phyloP scores from a whole-genome alignment of 2,113 vertebrate genomes.

The Malurus elegans region DNA sequence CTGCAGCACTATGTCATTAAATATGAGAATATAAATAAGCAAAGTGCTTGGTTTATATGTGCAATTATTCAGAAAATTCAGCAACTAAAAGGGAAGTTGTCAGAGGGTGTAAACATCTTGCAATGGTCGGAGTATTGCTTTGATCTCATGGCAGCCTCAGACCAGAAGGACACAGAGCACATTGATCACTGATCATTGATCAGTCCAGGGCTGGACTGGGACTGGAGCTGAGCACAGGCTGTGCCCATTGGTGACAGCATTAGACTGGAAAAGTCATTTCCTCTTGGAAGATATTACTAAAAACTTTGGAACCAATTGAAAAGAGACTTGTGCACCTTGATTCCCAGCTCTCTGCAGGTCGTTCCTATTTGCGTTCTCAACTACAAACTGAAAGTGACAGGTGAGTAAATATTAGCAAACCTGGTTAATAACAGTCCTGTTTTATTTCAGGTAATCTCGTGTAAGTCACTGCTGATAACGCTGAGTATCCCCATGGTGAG shows the following conservation, averaged over 20 bases:
- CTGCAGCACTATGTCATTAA: constrained; percentile 36
- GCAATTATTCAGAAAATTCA: constrained; percentile 54
- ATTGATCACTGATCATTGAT: not conserved
- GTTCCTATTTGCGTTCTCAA: not conserved
- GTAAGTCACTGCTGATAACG: not conserved
- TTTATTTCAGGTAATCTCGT: not conserved
- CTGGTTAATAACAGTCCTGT: not conserved
- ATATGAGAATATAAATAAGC: constrained; percentile 44
- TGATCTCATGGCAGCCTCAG: not conserved
- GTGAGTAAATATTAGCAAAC: not conserved
- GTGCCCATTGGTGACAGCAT: not conserved
- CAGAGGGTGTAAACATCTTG: not conserved
- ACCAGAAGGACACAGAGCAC: not conserved
- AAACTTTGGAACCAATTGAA: not conserved
- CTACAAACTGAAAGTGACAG: not conserved
- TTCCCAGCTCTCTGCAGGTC: not conserved
- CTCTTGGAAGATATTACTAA: not conserved
- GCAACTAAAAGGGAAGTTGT: constrained; percentile 21
- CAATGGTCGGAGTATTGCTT: not conserved
- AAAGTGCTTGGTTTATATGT: constrained; percentile 47
- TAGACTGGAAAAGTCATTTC: not conserved
- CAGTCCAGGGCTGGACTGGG: not conserved
- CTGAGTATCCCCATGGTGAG: accelerated
- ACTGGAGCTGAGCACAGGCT: not conserved
- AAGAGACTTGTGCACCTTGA: not conserved